Evolutionary conservation across 2,113 vertebrate genomes (phyloP).

Genomic region (Vanacampus margaritifer): DNA sequence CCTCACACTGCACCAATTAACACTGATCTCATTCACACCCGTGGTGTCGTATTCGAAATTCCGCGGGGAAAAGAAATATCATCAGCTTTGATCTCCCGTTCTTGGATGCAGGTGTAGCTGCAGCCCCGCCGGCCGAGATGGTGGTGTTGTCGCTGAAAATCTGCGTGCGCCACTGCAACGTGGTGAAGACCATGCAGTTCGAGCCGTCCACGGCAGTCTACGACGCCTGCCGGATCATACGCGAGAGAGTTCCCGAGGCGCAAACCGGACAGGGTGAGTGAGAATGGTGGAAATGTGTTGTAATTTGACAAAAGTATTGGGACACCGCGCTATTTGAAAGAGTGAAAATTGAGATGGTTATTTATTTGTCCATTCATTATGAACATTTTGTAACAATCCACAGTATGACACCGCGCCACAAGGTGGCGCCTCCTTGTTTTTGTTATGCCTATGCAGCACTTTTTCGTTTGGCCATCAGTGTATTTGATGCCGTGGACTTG

Average conservation of each 20-base stretch:
- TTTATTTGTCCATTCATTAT: background rate
- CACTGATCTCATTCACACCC: no score
- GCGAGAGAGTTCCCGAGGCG: conserved; percentile 92
- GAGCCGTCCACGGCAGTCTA: conserved; percentile 94
- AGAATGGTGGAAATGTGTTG: conserved; percentile 1
- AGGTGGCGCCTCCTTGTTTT: no score
- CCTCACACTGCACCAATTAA: no score
- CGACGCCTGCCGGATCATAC: conserved; percentile 90
- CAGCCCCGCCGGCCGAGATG: conserved; percentile 73
- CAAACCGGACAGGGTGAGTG: conserved; percentile 93
- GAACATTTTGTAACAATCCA: background rate
- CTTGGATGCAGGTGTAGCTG: conserved; percentile 45
- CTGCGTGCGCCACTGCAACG: conserved; percentile 95
- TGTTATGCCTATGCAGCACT: no score
- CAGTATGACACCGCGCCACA: no score
- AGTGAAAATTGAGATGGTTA: background rate
- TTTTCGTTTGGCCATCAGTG: no score
- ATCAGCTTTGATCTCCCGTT: background rate
- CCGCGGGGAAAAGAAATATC: background rate
- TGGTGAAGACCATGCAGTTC: conserved; percentile 99
- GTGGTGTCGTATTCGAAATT: no score
- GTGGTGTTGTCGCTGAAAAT: conserved; percentile 96
- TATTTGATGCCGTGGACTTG: no score
- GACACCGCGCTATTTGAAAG: background rate
- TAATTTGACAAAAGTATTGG: background rate